Evolutionary conservation across 2,888 invertebrate genomes (phyloP).

Genomic region (Acronicta leporina): DNA sequence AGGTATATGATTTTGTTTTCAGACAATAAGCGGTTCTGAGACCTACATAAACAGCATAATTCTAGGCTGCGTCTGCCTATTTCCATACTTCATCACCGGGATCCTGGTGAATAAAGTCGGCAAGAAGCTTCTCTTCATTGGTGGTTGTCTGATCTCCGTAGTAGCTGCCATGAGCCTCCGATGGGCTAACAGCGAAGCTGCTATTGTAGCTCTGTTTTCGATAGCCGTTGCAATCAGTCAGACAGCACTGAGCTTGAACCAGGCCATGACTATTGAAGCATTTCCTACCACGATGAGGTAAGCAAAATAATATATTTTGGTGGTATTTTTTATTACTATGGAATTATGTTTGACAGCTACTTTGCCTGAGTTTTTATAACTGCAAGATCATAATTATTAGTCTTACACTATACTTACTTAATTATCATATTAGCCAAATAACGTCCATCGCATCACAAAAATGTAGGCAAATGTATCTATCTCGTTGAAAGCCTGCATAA

Average conservation of each 20-base stretch:
- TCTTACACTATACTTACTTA: too few relatives aligned
- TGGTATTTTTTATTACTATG: too few relatives aligned
- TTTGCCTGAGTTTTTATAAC: too few relatives aligned
- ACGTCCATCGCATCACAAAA: too few relatives aligned
- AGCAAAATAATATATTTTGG: constrained; percentile 10
- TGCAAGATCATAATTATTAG: too few relatives aligned
- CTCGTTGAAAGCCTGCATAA: too few relatives aligned
- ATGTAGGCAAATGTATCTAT: too few relatives aligned
- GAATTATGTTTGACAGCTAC: too few relatives aligned
- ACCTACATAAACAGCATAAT: constrained; percentile 80
- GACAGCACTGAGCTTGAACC: constrained; percentile 67
- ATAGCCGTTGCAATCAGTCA: constrained; percentile 64
- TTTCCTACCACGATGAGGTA: constrained; percentile 76
- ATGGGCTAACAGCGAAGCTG: constrained; percentile 66
- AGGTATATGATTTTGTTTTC: constrained; percentile 30
- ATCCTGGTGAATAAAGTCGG: constrained; percentile 73
- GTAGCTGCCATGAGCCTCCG: constrained; percentile 61
- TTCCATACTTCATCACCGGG: constrained; percentile 70
- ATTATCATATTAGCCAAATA: too few relatives aligned
- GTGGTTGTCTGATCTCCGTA: constrained; percentile 56
- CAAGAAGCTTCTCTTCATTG: constrained; percentile 69
- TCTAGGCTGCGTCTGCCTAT: constrained; percentile 66
- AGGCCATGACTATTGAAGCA: constrained; percentile 69
- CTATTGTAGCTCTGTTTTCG: constrained; percentile 71
- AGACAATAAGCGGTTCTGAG: constrained; percentile 73